These are phyloP conservation scores for Sipha flava DNA, from an alignment of 1,140 invertebrate genomes.

Conservation along the genomic window DNA sequence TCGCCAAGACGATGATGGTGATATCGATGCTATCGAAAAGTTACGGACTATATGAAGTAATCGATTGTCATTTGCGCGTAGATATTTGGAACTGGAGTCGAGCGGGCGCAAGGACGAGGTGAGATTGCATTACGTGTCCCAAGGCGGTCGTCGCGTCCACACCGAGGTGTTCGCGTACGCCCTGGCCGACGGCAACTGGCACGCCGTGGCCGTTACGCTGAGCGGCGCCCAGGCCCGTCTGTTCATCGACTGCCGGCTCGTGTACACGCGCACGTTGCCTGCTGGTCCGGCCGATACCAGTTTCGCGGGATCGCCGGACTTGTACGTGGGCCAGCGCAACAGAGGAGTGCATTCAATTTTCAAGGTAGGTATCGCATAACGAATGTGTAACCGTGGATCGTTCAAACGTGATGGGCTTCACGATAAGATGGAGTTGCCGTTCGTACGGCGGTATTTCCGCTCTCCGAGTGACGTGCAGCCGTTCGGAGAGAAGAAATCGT, in stretches of 20 bases:
- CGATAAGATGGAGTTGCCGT: too few relatives aligned
- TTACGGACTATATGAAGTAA: too few relatives aligned
- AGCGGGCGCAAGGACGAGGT: constrained; percentile 78
- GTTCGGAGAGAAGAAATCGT: too few relatives aligned
- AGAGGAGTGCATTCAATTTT: constrained; percentile 68
- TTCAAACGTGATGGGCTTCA: too few relatives aligned
- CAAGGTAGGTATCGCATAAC: too few relatives aligned
- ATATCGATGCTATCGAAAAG: too few relatives aligned
- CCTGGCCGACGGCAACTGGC: constrained; percentile 77
- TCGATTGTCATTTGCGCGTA: too few relatives aligned
- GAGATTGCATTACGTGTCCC: constrained; percentile 58
- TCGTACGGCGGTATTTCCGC: too few relatives aligned
- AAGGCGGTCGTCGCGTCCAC: constrained; percentile 54
- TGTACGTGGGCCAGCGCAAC: constrained; percentile 82
- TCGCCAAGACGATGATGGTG: too few relatives aligned
- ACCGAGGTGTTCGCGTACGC: constrained; percentile 79
- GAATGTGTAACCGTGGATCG: too few relatives aligned
- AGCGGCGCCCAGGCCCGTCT: constrained; percentile 73
- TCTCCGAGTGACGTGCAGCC: too few relatives aligned
- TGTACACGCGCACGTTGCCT: constrained; percentile 62
- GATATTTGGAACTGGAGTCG: constrained; percentile 83
- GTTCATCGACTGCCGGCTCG: constrained; percentile 73
- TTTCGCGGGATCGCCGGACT: constrained; percentile 60
- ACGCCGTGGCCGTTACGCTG: constrained; percentile 70
- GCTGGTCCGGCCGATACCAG: constrained; percentile 58